Evolutionary conservation across 2,888 invertebrate species (phyloP).

Genomic region (Lypha dubia): DNA sequence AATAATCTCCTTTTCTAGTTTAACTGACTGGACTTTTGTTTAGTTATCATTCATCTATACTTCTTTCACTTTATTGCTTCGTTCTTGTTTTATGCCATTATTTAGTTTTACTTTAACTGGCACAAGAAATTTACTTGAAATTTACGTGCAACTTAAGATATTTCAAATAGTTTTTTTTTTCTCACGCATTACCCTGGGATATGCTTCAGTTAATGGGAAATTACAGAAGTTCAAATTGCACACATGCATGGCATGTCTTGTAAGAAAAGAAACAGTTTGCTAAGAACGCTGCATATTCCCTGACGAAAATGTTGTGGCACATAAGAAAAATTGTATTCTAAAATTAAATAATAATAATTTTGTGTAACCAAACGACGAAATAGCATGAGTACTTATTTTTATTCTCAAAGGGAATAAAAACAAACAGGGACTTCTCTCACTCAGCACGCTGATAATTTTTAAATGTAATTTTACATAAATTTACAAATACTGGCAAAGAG

Average conservation of each 20-base stretch:
- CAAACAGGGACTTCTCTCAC: background rate
- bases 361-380: background rate
- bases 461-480: background rate
- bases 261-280: conserved; percentile 24
- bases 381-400: background rate
- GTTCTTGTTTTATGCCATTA: conserved; percentile 4
- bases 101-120: background rate
- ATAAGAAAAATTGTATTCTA: conserved; percentile 12
- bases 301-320: background rate
- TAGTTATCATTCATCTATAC: background rate
- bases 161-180: conserved; percentile 74
- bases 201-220: conserved; percentile 80
- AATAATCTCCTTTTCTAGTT: conserved; percentile 6
- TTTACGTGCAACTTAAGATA: conserved; percentile 41
- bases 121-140: conserved; percentile 19
- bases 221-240: conserved; percentile 51
- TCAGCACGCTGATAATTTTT: background rate
- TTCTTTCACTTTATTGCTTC: background rate
- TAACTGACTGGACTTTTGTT: conserved; percentile 14
- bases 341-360: conserved; percentile 23
- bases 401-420: background rate
- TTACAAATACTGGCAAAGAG: background rate
- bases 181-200: conserved; percentile 82
- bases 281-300: conserved; percentile 27
- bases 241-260: background rate